Percentiles rank a stretch among this genome's conserved stretches.
phyloP scores from a whole-genome alignment of 2,888 invertebrate genomes.

The Pseudococcus viburni region DNA sequence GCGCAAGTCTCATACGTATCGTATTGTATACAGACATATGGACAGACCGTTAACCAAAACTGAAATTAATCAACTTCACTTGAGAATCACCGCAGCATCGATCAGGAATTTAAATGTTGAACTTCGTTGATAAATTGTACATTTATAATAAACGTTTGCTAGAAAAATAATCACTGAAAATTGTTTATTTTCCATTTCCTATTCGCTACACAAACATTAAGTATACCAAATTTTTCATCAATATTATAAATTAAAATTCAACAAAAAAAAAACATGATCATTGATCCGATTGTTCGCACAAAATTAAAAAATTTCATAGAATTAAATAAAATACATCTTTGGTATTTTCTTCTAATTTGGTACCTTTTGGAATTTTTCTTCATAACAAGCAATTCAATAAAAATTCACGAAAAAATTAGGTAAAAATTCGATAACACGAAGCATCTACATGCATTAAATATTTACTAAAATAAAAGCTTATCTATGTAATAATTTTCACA shows the following conservation, averaged over 20 bases:
- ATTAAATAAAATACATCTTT: neutral
- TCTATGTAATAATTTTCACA: neutral
- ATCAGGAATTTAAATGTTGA: slow-evolving; percentile 73
- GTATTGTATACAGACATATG: slow-evolving; percentile 93
- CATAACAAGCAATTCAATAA: neutral
- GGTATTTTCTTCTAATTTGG: neutral
- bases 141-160: neutral
- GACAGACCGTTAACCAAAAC: slow-evolving; percentile 87
- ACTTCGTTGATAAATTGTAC: slow-evolving; percentile 10
- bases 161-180: neutral
- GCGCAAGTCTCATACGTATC: slow-evolving; percentile 89
- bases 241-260: neutral
- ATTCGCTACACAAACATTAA: neutral
- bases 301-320: neutral
- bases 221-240: neutral
- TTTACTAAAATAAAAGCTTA: neutral
- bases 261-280: neutral
- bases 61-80: slow-evolving; percentile 90
- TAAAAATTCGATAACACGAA: neutral
- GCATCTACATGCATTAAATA: neutral
- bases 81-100: slow-evolving; percentile 78
- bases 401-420: neutral
- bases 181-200: neutral
- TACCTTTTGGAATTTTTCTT: neutral
- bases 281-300: neutral